phyloP scores from a whole-genome alignment of 1,140 invertebrate species.

The Cydia splendana region DNA sequence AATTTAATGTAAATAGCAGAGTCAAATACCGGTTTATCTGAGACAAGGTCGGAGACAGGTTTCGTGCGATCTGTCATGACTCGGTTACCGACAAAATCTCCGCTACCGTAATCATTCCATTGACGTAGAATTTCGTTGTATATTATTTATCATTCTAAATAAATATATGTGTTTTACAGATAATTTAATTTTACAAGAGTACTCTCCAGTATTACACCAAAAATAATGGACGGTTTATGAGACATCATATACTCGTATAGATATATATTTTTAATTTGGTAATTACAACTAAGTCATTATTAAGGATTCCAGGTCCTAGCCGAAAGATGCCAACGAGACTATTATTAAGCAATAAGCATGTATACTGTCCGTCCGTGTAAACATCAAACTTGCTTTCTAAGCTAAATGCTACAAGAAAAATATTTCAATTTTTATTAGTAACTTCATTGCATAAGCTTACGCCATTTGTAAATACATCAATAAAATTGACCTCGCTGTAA shows the following conservation, averaged over 20 bases:
- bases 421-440: background rate
- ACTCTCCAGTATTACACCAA: too few relatives aligned
- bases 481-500: conserved; percentile 15
- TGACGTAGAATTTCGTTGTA: background rate
- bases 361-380: too few relatives aligned
- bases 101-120: background rate
- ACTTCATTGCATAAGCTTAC: conserved; percentile 23
- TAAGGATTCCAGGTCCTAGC: too few relatives aligned
- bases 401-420: background rate
- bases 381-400: too few relatives aligned
- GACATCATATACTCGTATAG: too few relatives aligned
- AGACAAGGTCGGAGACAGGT: conserved; percentile 67
- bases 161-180: background rate
- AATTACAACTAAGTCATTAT: too few relatives aligned
- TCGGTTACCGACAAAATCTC: conserved; percentile 6
- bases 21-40: conserved; percentile 23
- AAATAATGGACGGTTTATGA: too few relatives aligned
- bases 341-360: too few relatives aligned
- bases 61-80: conserved; percentile 36
- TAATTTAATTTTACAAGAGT: too few relatives aligned
- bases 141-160: background rate
- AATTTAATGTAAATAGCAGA: conserved; percentile 13
- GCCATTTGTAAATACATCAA: background rate
- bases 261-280: too few relatives aligned
- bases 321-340: too few relatives aligned